These are phyloP conservation scores for Rhingia campestris DNA, from an alignment of 2,888 invertebrate species.

Conservation along the genomic window DNA sequence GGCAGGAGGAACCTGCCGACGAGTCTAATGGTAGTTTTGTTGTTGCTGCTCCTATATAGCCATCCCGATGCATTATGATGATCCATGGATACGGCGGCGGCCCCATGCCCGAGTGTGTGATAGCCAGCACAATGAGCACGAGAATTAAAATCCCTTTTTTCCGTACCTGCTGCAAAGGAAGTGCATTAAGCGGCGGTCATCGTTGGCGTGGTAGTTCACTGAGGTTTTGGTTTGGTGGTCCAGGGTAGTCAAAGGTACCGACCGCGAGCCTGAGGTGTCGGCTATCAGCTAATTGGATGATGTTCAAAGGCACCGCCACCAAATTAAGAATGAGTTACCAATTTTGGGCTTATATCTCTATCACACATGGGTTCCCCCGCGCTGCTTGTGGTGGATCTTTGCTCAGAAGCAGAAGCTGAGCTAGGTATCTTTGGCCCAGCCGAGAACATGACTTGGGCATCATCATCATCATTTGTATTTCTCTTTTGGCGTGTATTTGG, in stretches of 20 bases:
- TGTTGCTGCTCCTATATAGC: slow-evolving; percentile 37
- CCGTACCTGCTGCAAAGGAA: slow-evolving; percentile 60
- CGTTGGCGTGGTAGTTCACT: slow-evolving; percentile 23
- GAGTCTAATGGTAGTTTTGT: slow-evolving; percentile 66
- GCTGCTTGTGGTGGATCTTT: slow-evolving; percentile 23
- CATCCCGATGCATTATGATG: slow-evolving; percentile 64
- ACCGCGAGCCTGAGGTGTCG: slow-evolving; percentile 81
- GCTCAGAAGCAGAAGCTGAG: slow-evolving; percentile 60
- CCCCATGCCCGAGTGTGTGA: slow-evolving; percentile 37
- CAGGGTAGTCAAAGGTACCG: slow-evolving; percentile 70
- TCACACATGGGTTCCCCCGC: slow-evolving; percentile 75
- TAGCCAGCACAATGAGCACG: slow-evolving; percentile 58
- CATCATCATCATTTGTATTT: slow-evolving; percentile 34
- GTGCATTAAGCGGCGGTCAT: slow-evolving; percentile 51
- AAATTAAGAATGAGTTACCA: slow-evolving; percentile 82
- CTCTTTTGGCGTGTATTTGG: slow-evolving; percentile 32
- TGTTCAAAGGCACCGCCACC: slow-evolving; percentile 83
- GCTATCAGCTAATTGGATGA: slow-evolving; percentile 83
- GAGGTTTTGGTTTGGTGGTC: slow-evolving; percentile 62
- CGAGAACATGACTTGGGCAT: neutral
- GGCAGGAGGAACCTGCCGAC: slow-evolving; percentile 59
- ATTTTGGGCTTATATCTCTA: slow-evolving; percentile 82
- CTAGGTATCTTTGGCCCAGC: slow-evolving; percentile 27
- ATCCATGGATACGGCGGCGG: slow-evolving; percentile 49
- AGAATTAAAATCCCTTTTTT: slow-evolving; percentile 71